A percentile compares a stretch with the other conserved stretches of the same genome.
phyloP scores from a whole-genome alignment of 1,140 invertebrate species.

The Gonatopus flavifemur region DNA sequence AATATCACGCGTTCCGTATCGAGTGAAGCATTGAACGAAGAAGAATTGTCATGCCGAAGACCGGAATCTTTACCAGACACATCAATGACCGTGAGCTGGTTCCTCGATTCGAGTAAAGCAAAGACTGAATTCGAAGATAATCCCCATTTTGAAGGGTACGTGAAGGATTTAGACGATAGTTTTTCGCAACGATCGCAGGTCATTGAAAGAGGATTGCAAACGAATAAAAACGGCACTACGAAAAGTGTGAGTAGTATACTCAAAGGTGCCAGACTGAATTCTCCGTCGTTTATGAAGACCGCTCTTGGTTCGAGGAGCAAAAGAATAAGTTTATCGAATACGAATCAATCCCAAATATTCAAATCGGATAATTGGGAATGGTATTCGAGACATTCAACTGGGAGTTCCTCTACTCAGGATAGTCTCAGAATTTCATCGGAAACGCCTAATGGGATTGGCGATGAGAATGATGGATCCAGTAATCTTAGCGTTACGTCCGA shows the following conservation, averaged over 20 bases:
- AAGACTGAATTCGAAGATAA: too few species aligned
- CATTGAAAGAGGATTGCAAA: too few species aligned
- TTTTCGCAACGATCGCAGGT: too few species aligned
- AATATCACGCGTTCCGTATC: too few species aligned
- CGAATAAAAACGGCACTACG: slow-evolving; percentile 16
- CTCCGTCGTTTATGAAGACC: slow-evolving; percentile 67
- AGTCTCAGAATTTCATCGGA: slow-evolving; percentile 6
- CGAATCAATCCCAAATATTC: slow-evolving; percentile 26
- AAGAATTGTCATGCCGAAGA: slow-evolving; percentile 14
- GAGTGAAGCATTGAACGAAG: too few species aligned
- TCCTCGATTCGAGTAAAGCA: slow-evolving; percentile 13
- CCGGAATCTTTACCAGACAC: slow-evolving; percentile 38
- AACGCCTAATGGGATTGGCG: slow-evolving; percentile 34
- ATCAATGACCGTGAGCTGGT: slow-evolving; percentile 18
- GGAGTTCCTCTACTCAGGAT: slow-evolving; percentile 21
- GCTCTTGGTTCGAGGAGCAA: slow-evolving; percentile 59
- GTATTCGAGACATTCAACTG: slow-evolving; percentile 31
- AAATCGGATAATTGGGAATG: slow-evolving; percentile 44
- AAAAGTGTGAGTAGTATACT: slow-evolving; percentile 15
- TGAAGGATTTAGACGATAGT: too few species aligned
- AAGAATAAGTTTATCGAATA: slow-evolving; percentile 50
- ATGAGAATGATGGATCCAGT: slow-evolving; percentile 58
- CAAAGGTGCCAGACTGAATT: slow-evolving; percentile 56
- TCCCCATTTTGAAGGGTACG: too few species aligned
- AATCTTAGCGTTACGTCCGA: slow-evolving; percentile 48